Conservation (phyloP, 2,888 invertebrate species). For the Perithous albicinctus region DNA sequence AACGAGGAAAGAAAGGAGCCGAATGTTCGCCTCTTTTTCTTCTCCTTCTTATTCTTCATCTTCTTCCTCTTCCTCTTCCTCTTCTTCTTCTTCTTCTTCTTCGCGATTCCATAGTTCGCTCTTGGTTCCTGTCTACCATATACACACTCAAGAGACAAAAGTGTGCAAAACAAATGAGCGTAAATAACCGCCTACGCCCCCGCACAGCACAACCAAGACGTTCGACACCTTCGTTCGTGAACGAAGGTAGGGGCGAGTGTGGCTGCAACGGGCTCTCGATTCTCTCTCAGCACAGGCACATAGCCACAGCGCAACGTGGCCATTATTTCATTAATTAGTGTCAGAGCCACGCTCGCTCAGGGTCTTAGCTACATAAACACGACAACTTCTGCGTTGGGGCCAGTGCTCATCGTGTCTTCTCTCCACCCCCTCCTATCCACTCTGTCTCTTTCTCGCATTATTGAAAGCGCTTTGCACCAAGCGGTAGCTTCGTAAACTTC, state of each 20-base stretch:
- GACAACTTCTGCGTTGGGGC: constrained; percentile 73
- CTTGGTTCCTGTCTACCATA: not conserved
- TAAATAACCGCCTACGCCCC: constrained; percentile 81
- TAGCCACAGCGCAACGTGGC: constrained; percentile 57
- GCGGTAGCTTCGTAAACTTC: constrained; percentile 58
- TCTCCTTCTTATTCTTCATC: too few relatives aligned
- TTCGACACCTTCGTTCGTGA: constrained; percentile 76
- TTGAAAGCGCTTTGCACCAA: constrained; percentile 7
- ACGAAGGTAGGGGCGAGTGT: constrained; percentile 41
- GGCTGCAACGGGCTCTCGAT: constrained; percentile 50
- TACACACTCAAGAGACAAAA: constrained; percentile 69
- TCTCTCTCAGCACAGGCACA: constrained; percentile 31
- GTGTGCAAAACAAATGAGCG: constrained; percentile 79
- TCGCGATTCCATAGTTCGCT: not conserved
- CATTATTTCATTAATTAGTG: constrained; percentile 83
- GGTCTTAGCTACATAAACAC: constrained; percentile 74
- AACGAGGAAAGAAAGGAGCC: constrained; percentile 23
- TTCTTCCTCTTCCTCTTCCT: constrained; percentile 9
- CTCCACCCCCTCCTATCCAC: constrained; percentile 28
- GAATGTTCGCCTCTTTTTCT: not conserved
- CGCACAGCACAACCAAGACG: constrained; percentile 72
- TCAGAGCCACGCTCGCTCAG: constrained; percentile 72
- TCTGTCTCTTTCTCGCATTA: constrained; percentile 7
- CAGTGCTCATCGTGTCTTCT: constrained; percentile 40
- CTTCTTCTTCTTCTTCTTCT: constrained; percentile 1